Conservation (phyloP, 35 echinoderm and acorn worm species). For the Heliocidaris erythrogramma region DNA sequence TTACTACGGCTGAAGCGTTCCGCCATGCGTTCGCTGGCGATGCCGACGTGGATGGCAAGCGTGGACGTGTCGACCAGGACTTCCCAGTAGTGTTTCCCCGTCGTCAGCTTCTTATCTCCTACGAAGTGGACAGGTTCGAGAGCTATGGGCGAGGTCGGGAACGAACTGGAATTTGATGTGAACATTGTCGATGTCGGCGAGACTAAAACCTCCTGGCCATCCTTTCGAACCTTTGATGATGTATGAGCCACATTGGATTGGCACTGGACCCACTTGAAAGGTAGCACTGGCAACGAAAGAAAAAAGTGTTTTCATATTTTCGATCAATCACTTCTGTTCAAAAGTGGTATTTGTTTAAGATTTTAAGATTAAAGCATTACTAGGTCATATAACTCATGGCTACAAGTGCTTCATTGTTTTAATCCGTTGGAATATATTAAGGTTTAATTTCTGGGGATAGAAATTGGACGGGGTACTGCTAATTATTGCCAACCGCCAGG, state of each 20-base stretch:
- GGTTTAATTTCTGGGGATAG: too few relatives aligned
- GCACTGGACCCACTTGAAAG: constrained; percentile 62
- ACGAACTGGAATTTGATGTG: constrained; percentile 41
- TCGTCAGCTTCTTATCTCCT: constrained; percentile 76
- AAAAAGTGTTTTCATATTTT: not conserved
- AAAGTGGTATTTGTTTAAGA: too few relatives aligned
- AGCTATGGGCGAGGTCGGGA: constrained; percentile 68
- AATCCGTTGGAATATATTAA: too few relatives aligned
- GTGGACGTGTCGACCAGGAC: constrained; percentile 64
- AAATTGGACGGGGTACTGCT: too few relatives aligned
- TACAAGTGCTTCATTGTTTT: too few relatives aligned
- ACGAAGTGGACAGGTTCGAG: constrained; percentile 67
- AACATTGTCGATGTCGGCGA: constrained; percentile 8
- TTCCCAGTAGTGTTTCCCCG: constrained; percentile 87
- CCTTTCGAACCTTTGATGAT: constrained; percentile 60
- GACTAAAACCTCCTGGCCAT: constrained; percentile 58
- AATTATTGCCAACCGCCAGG: too few relatives aligned
- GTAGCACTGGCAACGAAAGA: constrained; percentile 57
- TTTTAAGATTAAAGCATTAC: too few relatives aligned
- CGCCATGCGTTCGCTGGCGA: constrained; percentile 68
- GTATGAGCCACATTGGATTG: constrained; percentile 61
- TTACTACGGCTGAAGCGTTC: constrained; percentile 60
- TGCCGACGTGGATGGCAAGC: constrained; percentile 69
- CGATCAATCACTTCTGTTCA: too few relatives aligned
- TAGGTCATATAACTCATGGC: too few relatives aligned